Evolutionary conservation across 2,888 invertebrate species (phyloP), one percentile per base, ranked within the genome.

Genomic region (Xanthia icteritia): DNA sequence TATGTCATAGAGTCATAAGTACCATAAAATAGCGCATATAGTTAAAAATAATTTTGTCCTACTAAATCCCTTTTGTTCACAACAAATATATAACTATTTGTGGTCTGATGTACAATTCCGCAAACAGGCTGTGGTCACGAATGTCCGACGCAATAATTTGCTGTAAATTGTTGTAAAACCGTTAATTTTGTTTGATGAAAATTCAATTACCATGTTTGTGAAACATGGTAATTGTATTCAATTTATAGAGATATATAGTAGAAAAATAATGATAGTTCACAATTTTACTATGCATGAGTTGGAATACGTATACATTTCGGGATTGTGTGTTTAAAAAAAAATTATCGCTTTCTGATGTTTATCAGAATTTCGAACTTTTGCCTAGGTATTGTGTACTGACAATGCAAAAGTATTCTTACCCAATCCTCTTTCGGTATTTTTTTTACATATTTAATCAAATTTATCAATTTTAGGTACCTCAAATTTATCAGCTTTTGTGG

Each of bases 101-200:
- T 68, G 82, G 71, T 71, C 9, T 1, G 36, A 5, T 15, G 27
- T 23, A 54, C 39, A 9, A n/a, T 42, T 54, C 31, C 60, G 2
- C 36, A 71, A 79, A 71, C 60, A 51, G 9, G 31, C n/a, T 48
- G 75, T 36, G 82, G 82, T 68, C n/a, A 15, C 56, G 36, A n/a
- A 31, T 61, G 75, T 60, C 79, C 42, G 36, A 69, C 20, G 61
- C 64, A 69, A 56, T 65, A 23, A 65, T 65, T 60, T 36, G 45
- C 27, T 56, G 63, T n/a, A 20, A 79, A 67, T 83, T 63, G 58
- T 66, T 81, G 58, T 36, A 36, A 45, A 61, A 51, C 15, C 11
- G 5, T 20, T 65, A 42, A 64, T 83, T 71, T n/a, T 61, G 71
- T 79, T 75, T n/a, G n/a, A n/a, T n/a, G n/a, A n/a, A n/a, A n/a